phyloP scores from a whole-genome alignment of 2,888 invertebrate species.

The Smittia sp. region DNA sequence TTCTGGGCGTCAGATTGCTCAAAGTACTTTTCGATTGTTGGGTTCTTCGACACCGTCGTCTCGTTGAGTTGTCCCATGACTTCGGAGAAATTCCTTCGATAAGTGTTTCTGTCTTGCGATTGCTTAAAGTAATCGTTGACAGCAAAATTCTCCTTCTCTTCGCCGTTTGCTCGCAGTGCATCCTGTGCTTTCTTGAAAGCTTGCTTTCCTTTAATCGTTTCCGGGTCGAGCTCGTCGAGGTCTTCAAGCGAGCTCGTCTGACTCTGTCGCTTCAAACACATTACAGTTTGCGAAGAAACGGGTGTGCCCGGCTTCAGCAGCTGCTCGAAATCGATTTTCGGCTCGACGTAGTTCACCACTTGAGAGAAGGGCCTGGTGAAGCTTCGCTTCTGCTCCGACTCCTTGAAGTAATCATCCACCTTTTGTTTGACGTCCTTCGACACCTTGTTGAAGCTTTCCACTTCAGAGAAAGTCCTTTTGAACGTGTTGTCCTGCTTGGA shows the following conservation, averaged over 20 bases:
- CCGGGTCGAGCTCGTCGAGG: neutral
- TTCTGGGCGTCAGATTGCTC: slow-evolving; percentile 34
- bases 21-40: slow-evolving; percentile 29
- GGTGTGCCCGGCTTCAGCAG: slow-evolving; percentile 32
- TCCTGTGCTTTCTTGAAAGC: slow-evolving; percentile 22
- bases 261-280: neutral
- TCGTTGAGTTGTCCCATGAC: neutral
- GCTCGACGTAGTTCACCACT: slow-evolving; percentile 30
- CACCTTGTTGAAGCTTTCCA: slow-evolving; percentile 30
- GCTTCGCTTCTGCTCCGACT: slow-evolving; percentile 28
- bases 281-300: slow-evolving; percentile 19
- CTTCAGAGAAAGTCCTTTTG: slow-evolving; percentile 28
- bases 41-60: neutral
- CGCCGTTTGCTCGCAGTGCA: neutral
- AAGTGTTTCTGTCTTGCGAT: slow-evolving; percentile 24
- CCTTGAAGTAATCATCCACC: slow-evolving; percentile 25
- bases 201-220: neutral
- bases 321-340: slow-evolving; percentile 29
- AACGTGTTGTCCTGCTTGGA: slow-evolving; percentile 17
- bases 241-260: neutral
- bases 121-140: slow-evolving; percentile 32
- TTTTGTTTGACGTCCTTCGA: slow-evolving; percentile 9
- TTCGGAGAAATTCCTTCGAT: slow-evolving; percentile 32
- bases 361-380: slow-evolving; percentile 27
- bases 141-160: slow-evolving; percentile 9